Base-by-base conservation (phyloP, 2,797 vertebrate species). In the Sebastes melanostomus region DNA sequence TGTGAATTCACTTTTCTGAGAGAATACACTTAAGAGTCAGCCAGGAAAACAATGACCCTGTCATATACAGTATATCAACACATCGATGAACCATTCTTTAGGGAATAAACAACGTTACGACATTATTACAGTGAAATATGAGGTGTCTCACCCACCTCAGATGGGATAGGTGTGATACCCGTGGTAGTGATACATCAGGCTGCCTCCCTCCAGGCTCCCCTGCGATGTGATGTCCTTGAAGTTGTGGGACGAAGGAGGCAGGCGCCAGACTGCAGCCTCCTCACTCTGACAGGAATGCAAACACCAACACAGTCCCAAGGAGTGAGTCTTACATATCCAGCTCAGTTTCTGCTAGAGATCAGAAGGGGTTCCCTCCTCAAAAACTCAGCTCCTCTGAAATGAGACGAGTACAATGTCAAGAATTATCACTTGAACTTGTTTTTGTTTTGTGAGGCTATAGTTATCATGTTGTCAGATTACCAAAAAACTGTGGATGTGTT, bases 171-270 rank as follows among this genome's bases (percentile, higher is more conserved):
- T 81, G 83, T 75, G 80, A 76, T 81, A 59, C 65, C 66, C 9
- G 12, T 68, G 69, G 76, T 88, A 74, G 82, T 86, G 75, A 89
- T 88, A 68, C 85, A 87, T 91, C 86, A 85, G 69, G 14, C 59
- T 71, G 77, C 72, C 50, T 85, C 75, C 81, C 79, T 82, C 66
- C 78, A 72, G 77, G 72, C 78, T 78, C 72, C 87, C 83, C 72
- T 61, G 81, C 84, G 91, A 90, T 78, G 89, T 60, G 68, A 86
- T 89, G 89, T 88, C 92, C 92, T 93, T 92, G 89, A 91, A 89
- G 89, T 87, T 86, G 79, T 13, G 50, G 88, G 85, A 85, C 20
- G 69, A 84, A 76, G 80, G 80, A 90, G 77, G 82, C 79, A 78
- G 90, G 81, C 65, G 59, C 80, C 91, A 92, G 88, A 91, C 88